Conservation (phyloP, 2,888 invertebrate genomes). For the Bugula neritina region DNA sequence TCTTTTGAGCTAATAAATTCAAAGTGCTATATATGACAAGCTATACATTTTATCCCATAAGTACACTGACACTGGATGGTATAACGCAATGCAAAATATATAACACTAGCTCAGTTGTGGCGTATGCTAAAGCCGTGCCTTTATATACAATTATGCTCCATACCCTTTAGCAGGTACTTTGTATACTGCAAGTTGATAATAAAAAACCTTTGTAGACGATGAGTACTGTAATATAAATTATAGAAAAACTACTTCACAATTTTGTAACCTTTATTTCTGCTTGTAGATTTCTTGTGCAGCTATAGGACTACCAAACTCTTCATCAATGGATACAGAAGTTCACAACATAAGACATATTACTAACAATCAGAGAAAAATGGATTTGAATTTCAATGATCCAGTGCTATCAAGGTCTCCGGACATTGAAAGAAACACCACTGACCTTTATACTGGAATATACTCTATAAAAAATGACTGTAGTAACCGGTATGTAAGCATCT, state of each 20-base stretch:
- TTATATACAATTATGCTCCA: not conserved
- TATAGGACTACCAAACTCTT: not conserved
- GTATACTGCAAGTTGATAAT: no score
- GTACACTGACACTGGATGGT: conserved; percentile 1
- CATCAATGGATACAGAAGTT: not conserved
- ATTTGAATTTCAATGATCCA: not conserved
- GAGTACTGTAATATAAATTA: no score
- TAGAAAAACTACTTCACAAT: no score
- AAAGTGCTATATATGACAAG: conserved; percentile 10
- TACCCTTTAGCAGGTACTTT: not conserved
- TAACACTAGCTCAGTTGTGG: not conserved
- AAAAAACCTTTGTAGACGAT: no score
- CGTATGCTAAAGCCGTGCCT: not conserved
- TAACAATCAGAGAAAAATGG: not conserved
- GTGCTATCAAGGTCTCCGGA: not conserved
- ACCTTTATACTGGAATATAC: conserved; percentile 13
- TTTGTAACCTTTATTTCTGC: no score
- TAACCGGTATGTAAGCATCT: not conserved
- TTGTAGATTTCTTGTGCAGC: conserved; percentile 15
- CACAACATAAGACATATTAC: not conserved
- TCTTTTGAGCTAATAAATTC: conserved; percentile 9
- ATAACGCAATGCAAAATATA: not conserved
- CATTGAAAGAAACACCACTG: not conserved
- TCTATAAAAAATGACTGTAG: conserved; percentile 15
- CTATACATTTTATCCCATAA: not conserved